Evolutionary conservation across 2,797 vertebrate species (phyloP), one percentile per base, ranked within the genome.

Genomic region (Sitta carolinensis): DNA sequence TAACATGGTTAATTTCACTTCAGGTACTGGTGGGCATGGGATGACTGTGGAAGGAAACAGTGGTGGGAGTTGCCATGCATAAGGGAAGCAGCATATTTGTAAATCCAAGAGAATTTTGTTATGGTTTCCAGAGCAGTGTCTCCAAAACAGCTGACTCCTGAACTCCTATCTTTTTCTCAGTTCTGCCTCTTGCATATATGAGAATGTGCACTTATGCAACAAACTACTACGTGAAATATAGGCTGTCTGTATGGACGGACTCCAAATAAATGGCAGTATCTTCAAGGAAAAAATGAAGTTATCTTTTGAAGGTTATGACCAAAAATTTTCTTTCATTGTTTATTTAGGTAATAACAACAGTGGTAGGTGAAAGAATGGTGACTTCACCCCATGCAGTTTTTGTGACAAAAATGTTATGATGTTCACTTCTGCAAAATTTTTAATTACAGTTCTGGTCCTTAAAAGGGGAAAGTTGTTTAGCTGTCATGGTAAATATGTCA

Each of bases 31-130:
- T 75, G 29, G 36, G 14, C 11, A 10, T 45, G 23, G 18, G 8
- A 62, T 36, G 11, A 40, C 32, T 67, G 23, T 38, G 57, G 54
- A 61, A 36, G 20, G 10, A 4, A 79, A 25, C 8, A 30, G 16
- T 51, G 16, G 17, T 51, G 9, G 51, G 23, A 76, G 7, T 15
- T 73, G 38, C 26, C n/a, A 2, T 36, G 13, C 23, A 1, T 34
- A 43, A 50, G 6, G 10, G 11, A 79, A 16, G 13, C 9, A 51
- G 20, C 2, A 10, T 32, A 23, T 10, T 11, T 2, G 0, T 38
- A 29, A 52, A 68, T 8, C 8, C n/a, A 36, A 23, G 48, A 57
- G 26, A 47, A 68, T 73, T 90, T 52, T 79, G 32, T 61, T 66
- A 61, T 16, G 2, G 5, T 57, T 62, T 68, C 32, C 27, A 38